A percentile compares a stretch with the other conserved stretches of the same genome.
Evolutionary conservation across 2,797 vertebrate species (phyloP).

Genomic region (Onychomys arenicola): DNA sequence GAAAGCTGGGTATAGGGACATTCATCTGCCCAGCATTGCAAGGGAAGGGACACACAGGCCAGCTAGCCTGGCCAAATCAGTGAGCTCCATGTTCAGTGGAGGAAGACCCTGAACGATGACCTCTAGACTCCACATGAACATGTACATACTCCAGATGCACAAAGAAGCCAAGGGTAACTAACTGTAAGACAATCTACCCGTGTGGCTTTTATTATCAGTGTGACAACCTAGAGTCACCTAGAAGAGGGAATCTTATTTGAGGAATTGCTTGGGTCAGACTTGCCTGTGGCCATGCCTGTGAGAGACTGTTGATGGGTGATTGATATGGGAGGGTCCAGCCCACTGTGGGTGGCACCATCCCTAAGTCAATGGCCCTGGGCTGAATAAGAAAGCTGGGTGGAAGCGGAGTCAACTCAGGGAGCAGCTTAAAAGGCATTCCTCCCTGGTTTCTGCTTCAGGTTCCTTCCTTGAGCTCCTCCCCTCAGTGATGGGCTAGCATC

Average conservation of each 20-base stretch:
- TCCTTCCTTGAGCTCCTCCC: background rate
- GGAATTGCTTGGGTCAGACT: background rate
- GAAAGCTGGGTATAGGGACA: background rate
- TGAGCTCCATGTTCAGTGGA: background rate
- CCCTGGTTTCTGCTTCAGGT: background rate
- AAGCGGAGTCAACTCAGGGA: background rate
- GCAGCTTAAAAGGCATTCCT: background rate
- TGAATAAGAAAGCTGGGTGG: background rate
- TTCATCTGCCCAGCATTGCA: background rate
- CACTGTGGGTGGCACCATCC: background rate
- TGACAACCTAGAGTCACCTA: background rate
- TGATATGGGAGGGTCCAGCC: background rate
- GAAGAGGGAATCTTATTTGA: background rate
- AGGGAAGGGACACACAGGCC: no score
- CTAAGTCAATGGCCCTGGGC: background rate
- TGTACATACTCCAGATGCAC: no score
- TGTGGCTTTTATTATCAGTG: background rate
- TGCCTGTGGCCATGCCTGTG: background rate
- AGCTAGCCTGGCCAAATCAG: background rate
- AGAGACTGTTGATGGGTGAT: background rate
- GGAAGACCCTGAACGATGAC: background rate
- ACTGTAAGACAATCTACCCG: background rate
- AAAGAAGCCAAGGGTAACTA: background rate
- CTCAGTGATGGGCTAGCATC: background rate
- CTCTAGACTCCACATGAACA: background rate